Conservation (phyloP, 2,888 invertebrate genomes). For the Eumerus sabulonum region DNA sequence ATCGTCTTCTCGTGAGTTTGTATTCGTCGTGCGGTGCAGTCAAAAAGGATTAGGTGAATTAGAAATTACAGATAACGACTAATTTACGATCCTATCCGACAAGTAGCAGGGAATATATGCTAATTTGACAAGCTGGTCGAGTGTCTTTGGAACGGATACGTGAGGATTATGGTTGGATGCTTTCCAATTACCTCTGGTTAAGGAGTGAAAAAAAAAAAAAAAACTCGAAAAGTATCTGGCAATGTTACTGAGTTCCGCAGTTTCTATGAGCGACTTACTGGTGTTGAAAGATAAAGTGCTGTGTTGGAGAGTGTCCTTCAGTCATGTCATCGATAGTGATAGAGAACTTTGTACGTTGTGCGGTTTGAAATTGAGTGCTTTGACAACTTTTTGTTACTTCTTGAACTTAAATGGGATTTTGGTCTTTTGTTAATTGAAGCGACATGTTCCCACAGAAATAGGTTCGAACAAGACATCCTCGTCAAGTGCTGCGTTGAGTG, state of each 20-base stretch:
- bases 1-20: slow-evolving; percentile 1
- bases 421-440: slow-evolving; percentile 26
- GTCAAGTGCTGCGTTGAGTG: slow-evolving; percentile 29
- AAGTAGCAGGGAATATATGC: slow-evolving; percentile 32
- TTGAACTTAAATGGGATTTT: slow-evolving; percentile 12
- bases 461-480: slow-evolving; percentile 11
- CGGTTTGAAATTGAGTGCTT: slow-evolving; percentile 36
- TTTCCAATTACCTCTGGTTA: slow-evolving; percentile 9
- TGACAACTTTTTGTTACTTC: slow-evolving; percentile 43
- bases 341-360: not conserved
- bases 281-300: too few relatives aligned
- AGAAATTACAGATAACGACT: slow-evolving; percentile 54
- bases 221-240: slow-evolving; percentile 11
- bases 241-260: slow-evolving; percentile 21
- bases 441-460: not conserved
- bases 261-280: too few relatives aligned
- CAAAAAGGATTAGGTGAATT: slow-evolving; percentile 54
- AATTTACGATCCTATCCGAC: slow-evolving; percentile 58
- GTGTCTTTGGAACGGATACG: slow-evolving; percentile 32
- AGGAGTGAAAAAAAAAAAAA: slow-evolving; percentile 37
- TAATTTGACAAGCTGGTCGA: slow-evolving; percentile 34
- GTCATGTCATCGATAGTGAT: slow-evolving; percentile 34
- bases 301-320: slow-evolving; percentile 28
- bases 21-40: slow-evolving; percentile 31
- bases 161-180: slow-evolving; percentile 42